These are phyloP conservation scores for Tillus elongatus DNA, from an alignment of 2,888 invertebrate species.

Conservation along the genomic window DNA sequence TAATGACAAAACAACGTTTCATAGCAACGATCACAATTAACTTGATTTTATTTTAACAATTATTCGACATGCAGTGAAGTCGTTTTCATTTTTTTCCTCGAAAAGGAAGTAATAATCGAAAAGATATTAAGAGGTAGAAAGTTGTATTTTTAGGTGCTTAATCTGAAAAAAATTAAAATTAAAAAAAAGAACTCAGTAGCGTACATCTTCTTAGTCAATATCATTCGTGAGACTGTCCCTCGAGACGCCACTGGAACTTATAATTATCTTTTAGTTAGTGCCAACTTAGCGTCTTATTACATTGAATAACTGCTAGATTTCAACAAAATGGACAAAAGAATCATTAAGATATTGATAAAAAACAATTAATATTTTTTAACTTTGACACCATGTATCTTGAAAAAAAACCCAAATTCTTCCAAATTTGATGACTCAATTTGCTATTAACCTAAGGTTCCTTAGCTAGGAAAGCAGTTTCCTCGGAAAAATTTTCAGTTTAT, in stretches of 20 bases:
- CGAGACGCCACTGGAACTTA: slow-evolving; percentile 4
- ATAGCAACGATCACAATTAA: too few species aligned
- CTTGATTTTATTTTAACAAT: too few species aligned
- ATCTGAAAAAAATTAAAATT: slow-evolving; percentile 3
- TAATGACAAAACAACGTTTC: too few species aligned
- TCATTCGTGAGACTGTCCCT: slow-evolving; percentile 4
- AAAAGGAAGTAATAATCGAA: background rate
- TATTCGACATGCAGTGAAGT: too few species aligned
- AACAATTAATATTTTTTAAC: background rate
- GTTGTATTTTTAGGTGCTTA: slow-evolving; percentile 3
- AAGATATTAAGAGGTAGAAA: slow-evolving; percentile 3
- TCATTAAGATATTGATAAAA: slow-evolving; percentile 1
- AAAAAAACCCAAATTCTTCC: too few species aligned
- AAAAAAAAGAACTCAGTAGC: slow-evolving; percentile 3
- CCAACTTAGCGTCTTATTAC: slow-evolving; percentile 2
- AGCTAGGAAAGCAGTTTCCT: too few species aligned
- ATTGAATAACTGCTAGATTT: slow-evolving; percentile 2
- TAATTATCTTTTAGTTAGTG: slow-evolving; percentile 1
- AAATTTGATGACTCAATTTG: too few species aligned
- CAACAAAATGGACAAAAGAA: slow-evolving; percentile 1
- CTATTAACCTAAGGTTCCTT: too few species aligned
- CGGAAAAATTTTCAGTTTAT: too few species aligned
- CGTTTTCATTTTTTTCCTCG: background rate
- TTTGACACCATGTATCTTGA: slow-evolving; percentile 3
- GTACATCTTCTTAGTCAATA: background rate